Percentiles rank a stretch among this genome's conserved stretches.
These are phyloP conservation scores for Mycteria americana DNA, from an alignment of 2,797 vertebrate species.

Conservation along the genomic window DNA sequence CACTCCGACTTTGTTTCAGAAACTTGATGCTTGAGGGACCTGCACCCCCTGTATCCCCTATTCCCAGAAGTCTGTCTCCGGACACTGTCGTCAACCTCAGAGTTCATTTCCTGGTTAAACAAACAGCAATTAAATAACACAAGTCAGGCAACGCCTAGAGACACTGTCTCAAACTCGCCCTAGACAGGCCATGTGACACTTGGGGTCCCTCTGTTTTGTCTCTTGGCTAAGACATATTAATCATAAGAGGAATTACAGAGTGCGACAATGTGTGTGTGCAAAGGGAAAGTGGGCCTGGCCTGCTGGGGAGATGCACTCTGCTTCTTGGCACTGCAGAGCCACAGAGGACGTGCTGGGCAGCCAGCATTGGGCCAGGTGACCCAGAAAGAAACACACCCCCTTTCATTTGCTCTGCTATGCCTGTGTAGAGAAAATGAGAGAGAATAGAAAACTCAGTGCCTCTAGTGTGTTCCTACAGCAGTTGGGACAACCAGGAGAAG, in stretches of 20 bases:
- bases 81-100: slow-evolving; percentile 42
- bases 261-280: neutral
- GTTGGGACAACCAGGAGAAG: neutral
- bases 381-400: neutral
- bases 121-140: slow-evolving; percentile 69
- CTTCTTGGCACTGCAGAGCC: neutral
- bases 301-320: neutral
- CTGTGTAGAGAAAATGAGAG: neutral
- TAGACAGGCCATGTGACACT: neutral
- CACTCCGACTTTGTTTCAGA: neutral
- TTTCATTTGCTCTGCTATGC: neutral
- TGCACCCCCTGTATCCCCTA: neutral
- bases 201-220: neutral
- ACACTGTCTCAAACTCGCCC: slow-evolving; percentile 23
- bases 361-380: neutral
- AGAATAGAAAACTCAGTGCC: neutral
- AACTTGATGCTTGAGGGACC: neutral
- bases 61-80: slow-evolving; percentile 67
- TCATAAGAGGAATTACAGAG: slow-evolving; percentile 3
- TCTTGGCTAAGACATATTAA: slow-evolving; percentile 34
- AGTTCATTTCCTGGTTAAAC: slow-evolving; percentile 75
- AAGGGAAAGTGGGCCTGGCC: neutral
- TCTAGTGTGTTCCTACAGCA: neutral
- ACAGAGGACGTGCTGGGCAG: neutral
- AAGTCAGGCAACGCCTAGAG: slow-evolving; percentile 55